A percentile compares a stretch with the other conserved stretches of the same genome.
Conservation (phyloP, 2,797 vertebrate species). For the Enteromius trimaculatus region DNA sequence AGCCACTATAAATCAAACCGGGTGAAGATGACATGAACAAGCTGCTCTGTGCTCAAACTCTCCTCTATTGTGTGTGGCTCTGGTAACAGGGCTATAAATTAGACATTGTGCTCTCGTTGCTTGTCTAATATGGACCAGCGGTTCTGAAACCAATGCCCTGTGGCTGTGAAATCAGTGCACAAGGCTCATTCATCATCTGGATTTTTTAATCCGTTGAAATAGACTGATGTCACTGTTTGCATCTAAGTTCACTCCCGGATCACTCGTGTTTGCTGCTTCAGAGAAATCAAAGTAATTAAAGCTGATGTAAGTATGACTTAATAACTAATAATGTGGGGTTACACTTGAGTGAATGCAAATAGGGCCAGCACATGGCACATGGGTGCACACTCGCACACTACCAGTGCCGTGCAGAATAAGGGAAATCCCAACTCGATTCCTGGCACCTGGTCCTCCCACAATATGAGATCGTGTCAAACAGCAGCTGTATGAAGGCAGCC, state of each 20-base stretch:
- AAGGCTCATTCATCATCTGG: conserved; percentile 46
- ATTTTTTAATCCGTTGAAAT: conserved; percentile 39
- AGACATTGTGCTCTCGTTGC: conserved; percentile 41
- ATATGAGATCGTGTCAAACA: conserved; percentile 43
- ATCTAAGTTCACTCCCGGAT: background rate
- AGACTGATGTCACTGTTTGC: conserved; percentile 37
- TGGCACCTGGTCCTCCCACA: conserved; percentile 28
- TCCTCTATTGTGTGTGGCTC: conserved; percentile 8
- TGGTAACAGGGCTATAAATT: conserved; percentile 54
- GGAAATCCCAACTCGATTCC: conserved; percentile 39
- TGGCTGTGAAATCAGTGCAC: conserved; percentile 37
- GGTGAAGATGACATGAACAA: conserved; percentile 39
- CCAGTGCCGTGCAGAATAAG: conserved; percentile 27
- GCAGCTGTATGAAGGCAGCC: conserved; percentile 18
- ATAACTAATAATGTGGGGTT: conserved; percentile 15
- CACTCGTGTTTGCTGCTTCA: background rate
- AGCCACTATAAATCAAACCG: conserved; percentile 43
- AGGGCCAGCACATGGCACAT: conserved; percentile 13
- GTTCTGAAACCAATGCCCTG: conserved; percentile 36
- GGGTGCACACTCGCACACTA: background rate
- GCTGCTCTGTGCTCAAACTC: conserved; percentile 45
- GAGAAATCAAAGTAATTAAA: conserved; percentile 13
- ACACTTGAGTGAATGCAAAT: conserved; percentile 16
- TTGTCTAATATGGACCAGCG: conserved; percentile 38
- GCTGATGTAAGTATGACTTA: conserved; percentile 13